A percentile compares a stretch with the other conserved stretches of the same genome.
phyloP scores from a whole-genome alignment of 1,140 invertebrate species.

The Ladona fulva region DNA sequence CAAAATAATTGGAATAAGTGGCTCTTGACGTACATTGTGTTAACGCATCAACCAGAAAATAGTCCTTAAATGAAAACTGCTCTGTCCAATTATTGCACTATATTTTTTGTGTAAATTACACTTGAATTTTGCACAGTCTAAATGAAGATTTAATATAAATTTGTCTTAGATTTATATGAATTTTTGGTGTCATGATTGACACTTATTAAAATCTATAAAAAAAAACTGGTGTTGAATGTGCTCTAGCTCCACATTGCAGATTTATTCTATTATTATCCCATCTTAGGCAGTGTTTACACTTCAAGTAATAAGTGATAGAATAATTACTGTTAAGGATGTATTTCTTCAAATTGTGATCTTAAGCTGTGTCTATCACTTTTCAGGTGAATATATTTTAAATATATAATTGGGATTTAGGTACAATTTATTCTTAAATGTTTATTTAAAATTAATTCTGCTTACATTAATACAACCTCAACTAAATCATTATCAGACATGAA shows the following conservation, averaged over 20 bases:
- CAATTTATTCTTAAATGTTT: not conserved
- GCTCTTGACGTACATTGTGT: constrained; percentile 4
- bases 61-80: constrained; percentile 3
- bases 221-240: not conserved
- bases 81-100: constrained; percentile 9
- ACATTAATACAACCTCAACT: not conserved
- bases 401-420: not conserved
- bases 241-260: not conserved
- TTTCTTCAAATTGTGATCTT: not conserved
- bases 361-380: not conserved
- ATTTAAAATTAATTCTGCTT: not conserved
- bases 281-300: constrained; percentile 9
- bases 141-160: constrained; percentile 11
- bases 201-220: constrained; percentile 1
- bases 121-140: constrained; percentile 5
- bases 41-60: constrained; percentile 4
- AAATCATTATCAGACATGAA: not conserved
- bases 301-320: not conserved
- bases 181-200: not conserved
- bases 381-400: not conserved
- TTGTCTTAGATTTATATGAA: constrained; percentile 10
- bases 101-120: constrained; percentile 8
- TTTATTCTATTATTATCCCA: constrained; percentile 4
- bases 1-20: not conserved
- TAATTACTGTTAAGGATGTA: not conserved